Base-by-base conservation (phyloP, 2,113 vertebrate species). In the Halichoerus grypus region DNA sequence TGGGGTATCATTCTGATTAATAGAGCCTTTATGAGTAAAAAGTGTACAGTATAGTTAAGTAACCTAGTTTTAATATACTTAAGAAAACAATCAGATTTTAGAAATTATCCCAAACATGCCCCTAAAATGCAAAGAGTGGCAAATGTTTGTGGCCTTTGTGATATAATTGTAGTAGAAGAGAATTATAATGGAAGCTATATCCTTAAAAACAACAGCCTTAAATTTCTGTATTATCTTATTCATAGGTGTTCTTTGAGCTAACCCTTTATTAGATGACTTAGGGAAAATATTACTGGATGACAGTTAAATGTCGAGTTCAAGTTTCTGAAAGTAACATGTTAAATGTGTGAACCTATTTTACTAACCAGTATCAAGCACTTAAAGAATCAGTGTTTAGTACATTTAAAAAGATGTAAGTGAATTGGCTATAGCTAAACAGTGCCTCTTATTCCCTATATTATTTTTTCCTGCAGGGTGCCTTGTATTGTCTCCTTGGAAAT, bases 401-500 rank as follows among this genome's bases (percentile, higher is more conserved):
- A 82, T 88, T 36, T 83, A 18, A 90, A 96, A 96, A 76, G 8
- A 59, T 39, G 1, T 36, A 42, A 5, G 22, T 67, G 22, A 36
- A 5, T 84, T 92, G 63, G 31, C n/a, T 86, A 8, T 2, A 93
- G 3, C 14, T 94, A 42, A 76, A 82, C 2, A 3, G 3, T 86
- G 16, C 83, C n/a, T 93, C n/a, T 88, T 91, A 71, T n/a, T 80
- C 93, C 65, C 10, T 1, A 6, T 57, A 9, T 93, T 16, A 33
- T 72, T 93, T 63, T 53, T 63, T 63, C 31, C 72, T 77, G 1
- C 97, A 99, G 99, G 99, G 99, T 98, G 99, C 99, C 98, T 99
- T 99, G 98, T 99, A 99, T 98, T 99, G 99, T 98, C 99, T 99
- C 18, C 99, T 99, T 96, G 99, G 99, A 94, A 99, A 99, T 98